Base-by-base conservation (phyloP, 2,797 vertebrate species). In the Zenarchopterus dispar region DNA sequence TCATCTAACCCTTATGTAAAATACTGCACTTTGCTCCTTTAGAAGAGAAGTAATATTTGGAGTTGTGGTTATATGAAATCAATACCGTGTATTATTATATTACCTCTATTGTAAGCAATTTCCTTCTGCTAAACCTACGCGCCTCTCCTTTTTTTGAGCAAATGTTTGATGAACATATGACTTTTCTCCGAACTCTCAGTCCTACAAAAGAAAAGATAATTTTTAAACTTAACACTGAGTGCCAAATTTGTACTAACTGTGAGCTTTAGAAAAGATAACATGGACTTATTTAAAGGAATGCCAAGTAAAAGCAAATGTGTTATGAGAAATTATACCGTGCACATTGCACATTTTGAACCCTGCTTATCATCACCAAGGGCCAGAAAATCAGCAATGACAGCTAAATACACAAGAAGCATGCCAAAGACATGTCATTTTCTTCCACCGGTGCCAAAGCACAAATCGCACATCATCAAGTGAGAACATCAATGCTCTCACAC, bases 321-420 rank as follows among this genome's bases (percentile, higher is more conserved):
- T 73, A 76, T 73, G 49, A 21, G 48, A 76, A 73, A 80, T 57
- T 64, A 81, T 69, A 73, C 50, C 64, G 23, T 62, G 72, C 68
- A 49, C 17, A 72, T 67, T 67, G 70, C 72, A 60, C 62, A 78
- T 69, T 63, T 74, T 66, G 75, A 78, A 53, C 72, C 31, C 3
- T 24, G 61, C 78, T 82, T 69, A 67, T 89, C 82, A 77, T 82
- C 77, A 83, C 80, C 76, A 70, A 52, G 71, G 67, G 48, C 82
- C 80, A 80, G 84, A 85, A 87, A 89, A 90, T 89, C 70, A 75
- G 75, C 70, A 52, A 31, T 77, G 87, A 86, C 87, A 85, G 81
- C 74, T 88, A 84, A 84, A 89, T 82, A 64, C 62, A 63, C 19
- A 28, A 39, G 17, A n/a, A 39, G 70, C 73, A 63, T 81, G 79